Evolutionary conservation across 2,113 vertebrate genomes (phyloP).

Genomic region (Diadophis punctatus): DNA sequence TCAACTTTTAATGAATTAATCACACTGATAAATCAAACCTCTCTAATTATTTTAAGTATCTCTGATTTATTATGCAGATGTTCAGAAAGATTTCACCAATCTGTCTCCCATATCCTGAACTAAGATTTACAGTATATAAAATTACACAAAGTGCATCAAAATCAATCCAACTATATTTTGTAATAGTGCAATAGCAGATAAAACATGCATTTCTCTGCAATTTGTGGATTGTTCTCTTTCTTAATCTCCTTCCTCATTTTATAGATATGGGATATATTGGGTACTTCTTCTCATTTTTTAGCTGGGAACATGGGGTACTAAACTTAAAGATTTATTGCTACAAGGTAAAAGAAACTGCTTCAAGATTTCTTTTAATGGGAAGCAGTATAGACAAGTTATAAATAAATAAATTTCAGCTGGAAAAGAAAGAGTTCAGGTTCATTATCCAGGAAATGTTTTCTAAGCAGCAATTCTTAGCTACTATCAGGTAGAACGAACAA

Average conservation of each 20-base stretch:
- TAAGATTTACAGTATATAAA: not conserved
- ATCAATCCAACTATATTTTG: not conserved
- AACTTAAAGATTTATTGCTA: not conserved
- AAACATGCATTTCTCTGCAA: not conserved
- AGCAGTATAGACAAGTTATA: not conserved
- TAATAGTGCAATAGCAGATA: not conserved
- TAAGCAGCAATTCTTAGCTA: slow-evolving; percentile 9
- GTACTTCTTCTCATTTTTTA: not conserved
- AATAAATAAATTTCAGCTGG: not conserved
- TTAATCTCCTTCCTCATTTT: not conserved
- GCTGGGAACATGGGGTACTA: not conserved
- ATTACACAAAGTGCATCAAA: not conserved
- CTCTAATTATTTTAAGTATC: not conserved
- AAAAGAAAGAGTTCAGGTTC: not conserved
- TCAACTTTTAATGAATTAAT: not conserved
- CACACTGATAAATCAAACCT: not conserved
- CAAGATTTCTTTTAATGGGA: not conserved
- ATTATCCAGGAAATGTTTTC: not conserved
- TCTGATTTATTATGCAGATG: not conserved
- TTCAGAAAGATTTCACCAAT: not conserved
- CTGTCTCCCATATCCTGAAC: not conserved
- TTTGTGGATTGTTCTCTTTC: not conserved
- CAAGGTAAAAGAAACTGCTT: not conserved
- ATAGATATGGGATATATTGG: not conserved
- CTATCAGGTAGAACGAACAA: not conserved